Evolutionary conservation across 2,113 vertebrate genomes (phyloP), one percentile per base, ranked within the genome.

Genomic region (Eptesicus fuscus): DNA sequence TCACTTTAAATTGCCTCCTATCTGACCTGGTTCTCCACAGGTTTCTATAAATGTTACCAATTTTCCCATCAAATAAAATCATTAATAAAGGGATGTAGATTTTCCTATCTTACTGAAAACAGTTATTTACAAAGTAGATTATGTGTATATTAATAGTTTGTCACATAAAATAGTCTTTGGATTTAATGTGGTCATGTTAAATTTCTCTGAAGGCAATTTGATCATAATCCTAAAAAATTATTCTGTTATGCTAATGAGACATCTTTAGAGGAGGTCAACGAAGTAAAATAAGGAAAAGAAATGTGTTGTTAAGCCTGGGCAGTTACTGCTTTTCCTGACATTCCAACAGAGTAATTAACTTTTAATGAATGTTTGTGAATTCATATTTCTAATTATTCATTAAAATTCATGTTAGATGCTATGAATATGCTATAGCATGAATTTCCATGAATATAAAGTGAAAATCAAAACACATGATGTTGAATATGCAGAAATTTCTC

Each of bases 321-420:
- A 76, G 28, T 91, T 93, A 76, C 28, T 89, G 63, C 47, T 93
- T 56, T 94, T 97, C 74, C 63, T 90, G 82, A 65, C 56, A 78
- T 32, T 95, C 53, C 28, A 94, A 88, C 82, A 61, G 83, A 95
- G 95, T 56, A 73, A 83, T 92, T 86, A 74, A 95, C 96, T 79
- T 96, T 96, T 98, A 96, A 96, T 88, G 61, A 97, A 10, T 78
- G 5, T 84, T 95, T 67, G 13, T 90, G 93, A 97, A 94, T 65
- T 23, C 18, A 25, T 49, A 22, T 84, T 71, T 93, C 37, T 96
- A 96, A 93, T 28, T 95, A 93, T 79, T 97, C 91, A 77, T 63
- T 94, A 95, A 97, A 97, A 96, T 94, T 87, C 71, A 97, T 85
- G 70, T 87, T 93, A 95, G 88, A 91, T 88, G 0, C 35, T 91